A percentile compares a stretch with the other conserved stretches of the same genome.
Evolutionary conservation across 92 coral and sea anemone species (phyloP).

Genomic region (Micromussa lordhowensis): DNA sequence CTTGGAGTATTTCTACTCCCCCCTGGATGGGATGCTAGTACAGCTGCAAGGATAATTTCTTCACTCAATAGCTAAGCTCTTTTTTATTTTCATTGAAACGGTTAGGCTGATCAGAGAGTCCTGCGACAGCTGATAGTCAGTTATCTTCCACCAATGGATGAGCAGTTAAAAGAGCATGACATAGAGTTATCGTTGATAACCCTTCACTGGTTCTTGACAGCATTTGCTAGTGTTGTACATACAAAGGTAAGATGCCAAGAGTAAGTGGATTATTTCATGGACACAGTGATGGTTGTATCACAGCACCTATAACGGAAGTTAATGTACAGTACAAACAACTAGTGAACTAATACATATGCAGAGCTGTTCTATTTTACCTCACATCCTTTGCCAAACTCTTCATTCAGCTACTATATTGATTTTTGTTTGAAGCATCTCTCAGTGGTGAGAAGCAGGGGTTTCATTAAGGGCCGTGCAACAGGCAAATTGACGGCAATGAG

Average conservation of each 20-base stretch:
- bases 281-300: neutral
- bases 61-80: neutral
- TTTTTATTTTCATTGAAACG: neutral
- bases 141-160: conserved; percentile 91
- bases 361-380: no score
- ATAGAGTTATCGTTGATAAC: conserved; percentile 94
- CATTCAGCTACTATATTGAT: no score
- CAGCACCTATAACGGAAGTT: no score
- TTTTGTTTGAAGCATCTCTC: no score
- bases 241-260: conserved; percentile 74
- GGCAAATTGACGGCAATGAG: no score
- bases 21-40: no score
- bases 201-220: conserved; percentile 96
- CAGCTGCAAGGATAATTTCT: neutral
- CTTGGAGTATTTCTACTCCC: no score
- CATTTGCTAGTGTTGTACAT: conserved; percentile 98
- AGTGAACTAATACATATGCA: no score
- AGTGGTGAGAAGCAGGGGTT: no score
- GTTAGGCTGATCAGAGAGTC: conserved; percentile 95
- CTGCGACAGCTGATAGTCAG: conserved; percentile 96
- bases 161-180: conserved; percentile 92
- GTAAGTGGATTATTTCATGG: neutral
- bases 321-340: no score
- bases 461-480: no score
- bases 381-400: no score